These are phyloP conservation scores for Pangasius larnaudii DNA, from an alignment of 2,797 vertebrate genomes.

Conservation along the genomic window DNA sequence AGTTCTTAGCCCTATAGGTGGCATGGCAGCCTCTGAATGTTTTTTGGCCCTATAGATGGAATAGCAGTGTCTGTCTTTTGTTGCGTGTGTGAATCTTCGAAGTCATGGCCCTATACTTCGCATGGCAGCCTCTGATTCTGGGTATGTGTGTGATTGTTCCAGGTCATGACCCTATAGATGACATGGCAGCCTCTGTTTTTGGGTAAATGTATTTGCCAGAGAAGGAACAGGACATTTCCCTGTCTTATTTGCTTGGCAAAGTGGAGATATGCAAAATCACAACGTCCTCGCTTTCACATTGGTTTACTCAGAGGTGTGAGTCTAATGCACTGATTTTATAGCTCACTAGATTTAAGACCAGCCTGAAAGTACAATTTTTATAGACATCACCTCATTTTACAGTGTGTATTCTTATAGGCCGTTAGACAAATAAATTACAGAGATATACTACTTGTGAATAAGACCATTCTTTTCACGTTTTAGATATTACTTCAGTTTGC, in stretches of 20 bases:
- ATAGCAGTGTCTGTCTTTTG: neutral
- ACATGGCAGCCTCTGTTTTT: neutral
- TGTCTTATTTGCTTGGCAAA: constrained; percentile 40
- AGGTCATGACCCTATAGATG: neutral
- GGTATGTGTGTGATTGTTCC: neutral
- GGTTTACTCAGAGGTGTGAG: neutral
- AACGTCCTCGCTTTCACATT: neutral
- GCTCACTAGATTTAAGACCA: constrained; percentile 13
- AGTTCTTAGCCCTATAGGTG: neutral
- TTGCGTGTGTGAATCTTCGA: neutral
- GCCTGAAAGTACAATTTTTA: constrained; percentile 8
- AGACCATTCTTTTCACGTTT: neutral
- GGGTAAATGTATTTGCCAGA: neutral
- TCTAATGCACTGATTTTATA: constrained; percentile 5
- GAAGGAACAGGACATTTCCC: constrained; percentile 15
- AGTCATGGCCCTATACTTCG: neutral
- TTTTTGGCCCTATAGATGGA: neutral
- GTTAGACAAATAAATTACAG: neutral
- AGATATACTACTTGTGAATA: neutral
- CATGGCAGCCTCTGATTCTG: neutral
- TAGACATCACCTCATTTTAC: constrained; percentile 30
- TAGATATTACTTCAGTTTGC: constrained; percentile 1
- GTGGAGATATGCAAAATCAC: constrained; percentile 8
- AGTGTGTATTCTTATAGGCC: neutral
- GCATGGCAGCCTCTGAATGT: neutral